Evolutionary conservation across 2,888 invertebrate genomes (phyloP).

Genomic region (Dasysyrphus albostriatus): DNA sequence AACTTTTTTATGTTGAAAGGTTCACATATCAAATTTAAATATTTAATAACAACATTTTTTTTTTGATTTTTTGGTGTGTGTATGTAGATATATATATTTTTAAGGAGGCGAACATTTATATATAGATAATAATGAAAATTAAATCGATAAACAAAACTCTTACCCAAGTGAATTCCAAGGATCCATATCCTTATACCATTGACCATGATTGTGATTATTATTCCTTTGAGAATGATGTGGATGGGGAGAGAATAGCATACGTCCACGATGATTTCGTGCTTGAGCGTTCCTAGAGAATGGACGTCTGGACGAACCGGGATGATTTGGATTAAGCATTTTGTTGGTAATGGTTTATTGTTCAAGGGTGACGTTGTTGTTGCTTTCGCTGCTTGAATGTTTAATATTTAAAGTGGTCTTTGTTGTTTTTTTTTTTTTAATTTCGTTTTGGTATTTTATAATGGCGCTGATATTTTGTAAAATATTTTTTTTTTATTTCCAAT

Average conservation of each 20-base stretch:
- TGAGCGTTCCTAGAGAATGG: constrained; percentile 83
- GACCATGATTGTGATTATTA: constrained; percentile 78
- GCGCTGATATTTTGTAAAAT: neutral
- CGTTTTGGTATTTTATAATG: constrained; percentile 5
- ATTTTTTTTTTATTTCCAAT: constrained; percentile 3
- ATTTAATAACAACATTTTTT: constrained; percentile 58
- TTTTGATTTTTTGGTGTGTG: constrained; percentile 63
- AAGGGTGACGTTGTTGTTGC: constrained; percentile 29
- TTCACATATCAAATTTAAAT: constrained; percentile 57
- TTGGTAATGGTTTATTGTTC: constrained; percentile 30
- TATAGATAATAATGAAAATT: constrained; percentile 23
- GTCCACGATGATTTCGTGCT: constrained; percentile 82
- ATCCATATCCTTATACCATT: constrained; percentile 80
- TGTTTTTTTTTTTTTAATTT: constrained; percentile 36
- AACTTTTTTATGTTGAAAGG: constrained; percentile 25
- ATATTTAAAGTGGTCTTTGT: neutral
- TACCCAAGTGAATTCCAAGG: constrained; percentile 82
- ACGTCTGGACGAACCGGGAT: constrained; percentile 82
- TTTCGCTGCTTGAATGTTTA: neutral
- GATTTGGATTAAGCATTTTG: constrained; percentile 81
- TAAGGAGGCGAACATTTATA: constrained; percentile 33
- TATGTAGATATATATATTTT: constrained; percentile 60
- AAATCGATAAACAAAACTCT: constrained; percentile 79
- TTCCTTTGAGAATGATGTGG: constrained; percentile 79
- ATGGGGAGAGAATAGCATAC: constrained; percentile 83